phyloP scores from a whole-genome alignment of 2,113 vertebrate genomes.

The Nesogale talazaci region DNA sequence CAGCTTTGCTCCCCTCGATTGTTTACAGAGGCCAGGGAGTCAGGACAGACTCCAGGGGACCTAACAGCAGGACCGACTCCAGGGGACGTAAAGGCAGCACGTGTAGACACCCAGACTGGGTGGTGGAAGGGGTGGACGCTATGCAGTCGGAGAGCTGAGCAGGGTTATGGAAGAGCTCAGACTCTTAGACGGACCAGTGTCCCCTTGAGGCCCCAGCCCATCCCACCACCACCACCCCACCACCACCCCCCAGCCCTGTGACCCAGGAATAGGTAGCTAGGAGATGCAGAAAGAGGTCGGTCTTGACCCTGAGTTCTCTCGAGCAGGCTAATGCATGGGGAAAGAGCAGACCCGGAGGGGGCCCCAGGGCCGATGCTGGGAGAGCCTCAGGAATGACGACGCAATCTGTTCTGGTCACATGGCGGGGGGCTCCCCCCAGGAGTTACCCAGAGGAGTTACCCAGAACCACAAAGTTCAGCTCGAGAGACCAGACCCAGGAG shows the following conservation, averaged over 20 bases:
- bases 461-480: neutral
- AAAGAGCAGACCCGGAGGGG: neutral
- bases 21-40: too few relatives aligned
- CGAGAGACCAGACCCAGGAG: neutral
- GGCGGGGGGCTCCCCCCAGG: neutral
- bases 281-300: neutral
- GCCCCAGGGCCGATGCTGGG: neutral
- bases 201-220: too few relatives aligned
- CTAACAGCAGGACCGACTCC: too few relatives aligned
- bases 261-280: neutral
- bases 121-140: too few relatives aligned
- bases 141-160: rapidly evolving
- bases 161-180: neutral
- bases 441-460: too few relatives aligned
- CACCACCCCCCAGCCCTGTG: neutral
- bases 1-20: too few relatives aligned
- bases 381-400: neutral
- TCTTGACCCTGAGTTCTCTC: neutral
- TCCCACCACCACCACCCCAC: too few relatives aligned
- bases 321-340: too few relatives aligned
- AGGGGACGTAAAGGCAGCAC: too few relatives aligned
- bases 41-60: too few relatives aligned
- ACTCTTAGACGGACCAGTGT: rapidly evolving
- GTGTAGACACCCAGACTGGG: too few relatives aligned
- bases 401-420: neutral